Conservation (phyloP, 2,888 invertebrate species). For the Dione juno region DNA sequence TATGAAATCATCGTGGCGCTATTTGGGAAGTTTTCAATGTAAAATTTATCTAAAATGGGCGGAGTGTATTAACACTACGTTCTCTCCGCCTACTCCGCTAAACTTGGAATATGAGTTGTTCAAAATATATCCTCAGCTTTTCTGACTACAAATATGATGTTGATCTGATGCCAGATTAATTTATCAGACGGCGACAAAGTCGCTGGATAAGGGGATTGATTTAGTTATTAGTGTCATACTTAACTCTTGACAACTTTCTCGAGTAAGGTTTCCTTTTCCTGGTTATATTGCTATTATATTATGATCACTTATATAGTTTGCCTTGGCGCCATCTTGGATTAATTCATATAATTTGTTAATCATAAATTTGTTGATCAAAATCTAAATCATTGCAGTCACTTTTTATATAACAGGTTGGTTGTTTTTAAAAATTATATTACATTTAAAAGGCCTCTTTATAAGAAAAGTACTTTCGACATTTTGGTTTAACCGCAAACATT, state of each 20-base stretch:
- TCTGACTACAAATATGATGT: slow-evolving; percentile 62
- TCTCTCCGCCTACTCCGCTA: neutral
- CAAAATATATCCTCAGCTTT: slow-evolving; percentile 44
- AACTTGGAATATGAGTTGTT: neutral
- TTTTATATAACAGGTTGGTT: too few species aligned
- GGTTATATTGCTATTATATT: slow-evolving; percentile 32
- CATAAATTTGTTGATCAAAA: too few species aligned
- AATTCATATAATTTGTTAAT: neutral
- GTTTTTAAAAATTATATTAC: neutral
- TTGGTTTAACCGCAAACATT: slow-evolving; percentile 6
- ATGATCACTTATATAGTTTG: slow-evolving; percentile 15
- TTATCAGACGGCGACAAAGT: slow-evolving; percentile 49
- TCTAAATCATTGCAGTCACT: too few species aligned
- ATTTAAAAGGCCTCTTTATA: neutral
- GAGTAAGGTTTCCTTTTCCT: slow-evolving; percentile 24
- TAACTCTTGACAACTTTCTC: slow-evolving; percentile 34
- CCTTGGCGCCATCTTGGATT: slow-evolving; percentile 10
- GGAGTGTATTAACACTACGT: neutral
- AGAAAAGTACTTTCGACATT: slow-evolving; percentile 8
- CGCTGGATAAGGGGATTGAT: slow-evolving; percentile 36
- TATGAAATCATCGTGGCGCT: too few species aligned
- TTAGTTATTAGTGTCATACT: slow-evolving; percentile 43
- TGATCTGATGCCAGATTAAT: slow-evolving; percentile 76
- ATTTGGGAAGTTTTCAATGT: too few species aligned
- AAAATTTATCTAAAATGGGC: neutral